Evolutionary conservation across 1,140 invertebrate genomes (phyloP), one percentile per base, ranked within the genome.

Genomic region (Nephotettix cincticeps): DNA sequence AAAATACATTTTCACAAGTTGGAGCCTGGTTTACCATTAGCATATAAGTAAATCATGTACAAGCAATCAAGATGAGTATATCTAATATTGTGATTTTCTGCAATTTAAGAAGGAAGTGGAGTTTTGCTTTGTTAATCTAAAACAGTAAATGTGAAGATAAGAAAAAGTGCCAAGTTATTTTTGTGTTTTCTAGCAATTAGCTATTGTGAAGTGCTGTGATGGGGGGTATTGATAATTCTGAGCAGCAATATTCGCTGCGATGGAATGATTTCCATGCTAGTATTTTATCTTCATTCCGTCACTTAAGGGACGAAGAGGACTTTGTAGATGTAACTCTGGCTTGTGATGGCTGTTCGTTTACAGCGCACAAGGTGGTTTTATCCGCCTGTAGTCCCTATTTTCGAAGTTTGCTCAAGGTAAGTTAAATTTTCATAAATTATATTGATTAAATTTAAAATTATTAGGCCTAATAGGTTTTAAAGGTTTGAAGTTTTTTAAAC

Each of bases 241-340:
- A 94, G 83, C 93, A 96, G 85, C 92, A 94, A 80, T 96, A 95
- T 83, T 93, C 93, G 80, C 86, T 96, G 78, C 88, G 93, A 78
- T 96, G 94, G 94, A 96, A 95, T 81, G 93, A 96, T 82, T 96
- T 94, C 84, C 93, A 95, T 80, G 89, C 91, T 68, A 93, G 92
- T 77, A 94, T 96, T 79, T 86, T 95, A 68, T 93, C 87, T 69
- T 93, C 93, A 63, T 95, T 96, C 83, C 88, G 93, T 69, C 89
- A 93, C 80, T 84, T 96, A 72, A 84, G 90, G 27, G 92, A 93
- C 79, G 90, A 93, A 80, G 91, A 93, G 82, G 92, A 93, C 81
- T 93, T 93, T 78, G 93, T 96, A 43, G 95, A 97, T 81, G 94
- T 96, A 71, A 96, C 95, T 27, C 84, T 97, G 74, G 94, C 94